These are phyloP conservation scores for Bos taurus DNA, from an alignment of 2,113 vertebrate species.

Conservation along the genomic window ARS-UCD2.0 NC_037347.1:57931001-57931500, in stretches of 20 bases:
- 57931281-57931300: not conserved
- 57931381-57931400: not conserved
- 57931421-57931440: not conserved
- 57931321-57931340: not conserved
- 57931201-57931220: not conserved
- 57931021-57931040: not conserved
- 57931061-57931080: not conserved
- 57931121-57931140: not conserved
- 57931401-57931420: not conserved
- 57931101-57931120: not conserved
- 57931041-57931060: not conserved
- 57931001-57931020: not conserved
- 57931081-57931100: not conserved
- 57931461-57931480: not conserved
- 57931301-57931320: not conserved
- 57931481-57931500: not conserved
- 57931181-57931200: not conserved
- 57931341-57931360: too few relatives aligned
- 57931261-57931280: not conserved
- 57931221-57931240: not conserved
- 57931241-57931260: not conserved
- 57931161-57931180: not conserved
- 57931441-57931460: not conserved
- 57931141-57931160: not conserved
- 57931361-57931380: too few relatives aligned